phyloP scores from a whole-genome alignment of 37 sponge, comb jelly and placozoan species.

The Spongilla lacustris region DNA sequence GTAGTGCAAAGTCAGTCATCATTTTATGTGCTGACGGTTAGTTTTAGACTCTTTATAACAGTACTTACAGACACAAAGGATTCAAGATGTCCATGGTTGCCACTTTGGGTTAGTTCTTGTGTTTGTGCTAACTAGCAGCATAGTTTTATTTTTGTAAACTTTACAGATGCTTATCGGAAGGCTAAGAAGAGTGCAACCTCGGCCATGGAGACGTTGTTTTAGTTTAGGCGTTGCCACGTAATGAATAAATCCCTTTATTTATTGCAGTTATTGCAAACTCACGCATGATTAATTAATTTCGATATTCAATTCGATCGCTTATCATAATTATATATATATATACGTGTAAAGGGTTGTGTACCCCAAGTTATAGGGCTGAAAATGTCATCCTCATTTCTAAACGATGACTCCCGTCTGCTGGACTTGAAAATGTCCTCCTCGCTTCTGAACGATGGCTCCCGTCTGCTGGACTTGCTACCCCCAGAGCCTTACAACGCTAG shows the following conservation, averaged over 20 bases:
- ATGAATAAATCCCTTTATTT: background rate
- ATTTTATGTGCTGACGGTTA: background rate
- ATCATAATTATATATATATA: too few species aligned
- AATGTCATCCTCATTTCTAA: too few species aligned
- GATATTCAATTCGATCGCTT: too few species aligned
- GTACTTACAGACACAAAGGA: constrained; percentile 21
- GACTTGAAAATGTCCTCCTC: background rate
- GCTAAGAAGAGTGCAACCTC: constrained; percentile 38
- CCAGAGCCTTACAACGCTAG: background rate
- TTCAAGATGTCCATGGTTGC: constrained; percentile 34
- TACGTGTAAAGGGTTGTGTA: too few species aligned
- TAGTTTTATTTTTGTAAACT: background rate
- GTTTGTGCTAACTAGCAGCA: background rate
- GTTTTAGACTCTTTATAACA: background rate
- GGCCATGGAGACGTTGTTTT: background rate
- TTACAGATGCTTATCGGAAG: constrained; percentile 40
- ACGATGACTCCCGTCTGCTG: background rate
- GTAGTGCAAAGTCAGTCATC: background rate
- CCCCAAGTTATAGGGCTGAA: too few species aligned
- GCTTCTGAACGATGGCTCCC: background rate
- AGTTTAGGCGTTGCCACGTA: background rate
- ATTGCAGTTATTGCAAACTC: background rate
- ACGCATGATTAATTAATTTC: background rate
- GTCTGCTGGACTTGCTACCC: background rate
- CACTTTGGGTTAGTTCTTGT: constrained; percentile 30